These are phyloP conservation scores for Vulpes lagopus DNA, from an alignment of 2,113 vertebrate species.

Conservation along the genomic window DNA sequence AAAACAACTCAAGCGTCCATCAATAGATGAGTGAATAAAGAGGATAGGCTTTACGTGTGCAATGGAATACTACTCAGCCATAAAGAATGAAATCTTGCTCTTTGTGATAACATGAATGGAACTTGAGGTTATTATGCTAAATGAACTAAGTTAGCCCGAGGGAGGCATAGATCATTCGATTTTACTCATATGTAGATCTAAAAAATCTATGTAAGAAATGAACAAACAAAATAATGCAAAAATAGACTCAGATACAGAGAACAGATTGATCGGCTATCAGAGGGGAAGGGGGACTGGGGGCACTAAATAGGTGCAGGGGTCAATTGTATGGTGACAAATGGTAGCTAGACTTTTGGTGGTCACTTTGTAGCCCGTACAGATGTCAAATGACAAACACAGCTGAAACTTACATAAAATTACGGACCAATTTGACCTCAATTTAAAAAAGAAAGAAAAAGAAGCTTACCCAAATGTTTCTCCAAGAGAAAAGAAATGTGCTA, in stretches of 20 bases:
- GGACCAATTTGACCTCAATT: neutral
- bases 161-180: neutral
- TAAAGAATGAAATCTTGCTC: neutral
- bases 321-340: neutral
- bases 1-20: neutral
- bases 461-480: neutral
- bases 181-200: neutral
- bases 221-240: neutral
- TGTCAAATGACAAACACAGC: neutral
- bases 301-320: neutral
- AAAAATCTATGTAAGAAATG: neutral
- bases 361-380: neutral
- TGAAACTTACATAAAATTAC: neutral
- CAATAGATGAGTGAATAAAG: neutral
- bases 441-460: slow-evolving; percentile 43
- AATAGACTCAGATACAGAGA: neutral
- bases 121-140: neutral
- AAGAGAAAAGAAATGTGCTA: neutral
- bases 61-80: neutral
- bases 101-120: neutral
- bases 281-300: neutral
- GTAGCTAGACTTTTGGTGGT: neutral
- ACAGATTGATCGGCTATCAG: neutral
- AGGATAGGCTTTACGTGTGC: neutral
- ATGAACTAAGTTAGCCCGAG: neutral